Evolutionary conservation across 2,113 vertebrate species (phyloP).

Genomic region (Athene cunicularia): DNA sequence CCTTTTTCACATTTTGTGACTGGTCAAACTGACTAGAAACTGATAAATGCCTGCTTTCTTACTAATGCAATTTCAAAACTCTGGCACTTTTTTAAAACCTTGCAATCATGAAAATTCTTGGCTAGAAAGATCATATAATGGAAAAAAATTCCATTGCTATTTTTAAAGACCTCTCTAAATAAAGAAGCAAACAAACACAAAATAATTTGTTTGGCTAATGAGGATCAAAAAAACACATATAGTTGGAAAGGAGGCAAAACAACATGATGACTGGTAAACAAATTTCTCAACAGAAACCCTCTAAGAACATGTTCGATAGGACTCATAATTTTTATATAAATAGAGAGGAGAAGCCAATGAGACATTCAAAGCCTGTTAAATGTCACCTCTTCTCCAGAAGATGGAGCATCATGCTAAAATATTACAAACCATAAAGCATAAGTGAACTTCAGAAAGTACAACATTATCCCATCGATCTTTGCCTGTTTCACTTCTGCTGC

Average conservation of each 20-base stretch:
- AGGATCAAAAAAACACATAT: accelerated
- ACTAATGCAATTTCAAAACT: neutral
- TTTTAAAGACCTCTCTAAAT: neutral
- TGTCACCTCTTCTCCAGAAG: constrained; percentile 1
- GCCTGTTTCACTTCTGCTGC: neutral
- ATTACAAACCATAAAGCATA: neutral
- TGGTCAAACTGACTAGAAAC: neutral
- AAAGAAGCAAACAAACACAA: neutral
- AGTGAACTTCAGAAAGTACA: neutral
- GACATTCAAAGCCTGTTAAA: neutral
- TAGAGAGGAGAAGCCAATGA: neutral
- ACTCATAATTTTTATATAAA: neutral
- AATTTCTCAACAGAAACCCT: neutral
- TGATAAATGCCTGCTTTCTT: neutral
- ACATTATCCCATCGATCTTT: neutral
- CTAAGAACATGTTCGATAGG: neutral
- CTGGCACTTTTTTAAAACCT: neutral
- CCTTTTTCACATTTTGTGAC: neutral
- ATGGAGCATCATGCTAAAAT: constrained; percentile 1
- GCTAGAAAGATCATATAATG: neutral
- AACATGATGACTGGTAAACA: neutral
- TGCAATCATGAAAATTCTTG: neutral
- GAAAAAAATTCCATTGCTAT: neutral
- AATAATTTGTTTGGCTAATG: neutral
- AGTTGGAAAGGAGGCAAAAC: neutral